These are phyloP conservation scores for Melanerpes aurifrons DNA, from an alignment of 2,113 vertebrate species.

Conservation along the genomic window DNA sequence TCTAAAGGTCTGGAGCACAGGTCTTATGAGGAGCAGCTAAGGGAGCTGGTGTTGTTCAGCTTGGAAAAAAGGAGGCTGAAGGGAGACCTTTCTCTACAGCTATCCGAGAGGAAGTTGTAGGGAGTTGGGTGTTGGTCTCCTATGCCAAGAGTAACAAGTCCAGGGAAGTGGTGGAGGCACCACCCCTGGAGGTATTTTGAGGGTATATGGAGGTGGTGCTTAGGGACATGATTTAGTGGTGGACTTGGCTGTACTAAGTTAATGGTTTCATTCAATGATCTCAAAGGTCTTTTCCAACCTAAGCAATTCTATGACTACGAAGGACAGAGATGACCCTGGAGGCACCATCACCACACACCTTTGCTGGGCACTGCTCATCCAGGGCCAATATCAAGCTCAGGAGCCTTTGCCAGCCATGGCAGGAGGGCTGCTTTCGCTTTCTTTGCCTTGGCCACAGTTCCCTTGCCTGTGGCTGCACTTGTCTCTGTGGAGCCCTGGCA, in stretches of 20 bases:
- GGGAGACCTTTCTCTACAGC: too few species aligned
- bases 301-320: not conserved
- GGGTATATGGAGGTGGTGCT: not conserved
- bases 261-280: too few species aligned
- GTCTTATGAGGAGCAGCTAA: not conserved
- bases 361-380: accelerated
- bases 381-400: not conserved
- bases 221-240: not conserved
- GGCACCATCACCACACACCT: not conserved
- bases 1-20: not conserved
- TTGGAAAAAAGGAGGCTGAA: not conserved
- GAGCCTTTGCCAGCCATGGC: accelerated
- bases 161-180: not conserved
- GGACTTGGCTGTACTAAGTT: not conserved
- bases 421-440: not conserved
- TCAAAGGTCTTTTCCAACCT: not conserved
- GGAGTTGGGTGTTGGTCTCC: not conserved
- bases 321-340: not conserved
- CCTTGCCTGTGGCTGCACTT: not conserved
- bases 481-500: not conserved
- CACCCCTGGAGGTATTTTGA: not conserved
- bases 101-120: not conserved
- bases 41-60: not conserved
- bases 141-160: not conserved
- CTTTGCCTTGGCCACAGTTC: accelerated